phyloP scores from a whole-genome alignment of 1,140 invertebrate genomes.

The Bombus cullumanus region DNA sequence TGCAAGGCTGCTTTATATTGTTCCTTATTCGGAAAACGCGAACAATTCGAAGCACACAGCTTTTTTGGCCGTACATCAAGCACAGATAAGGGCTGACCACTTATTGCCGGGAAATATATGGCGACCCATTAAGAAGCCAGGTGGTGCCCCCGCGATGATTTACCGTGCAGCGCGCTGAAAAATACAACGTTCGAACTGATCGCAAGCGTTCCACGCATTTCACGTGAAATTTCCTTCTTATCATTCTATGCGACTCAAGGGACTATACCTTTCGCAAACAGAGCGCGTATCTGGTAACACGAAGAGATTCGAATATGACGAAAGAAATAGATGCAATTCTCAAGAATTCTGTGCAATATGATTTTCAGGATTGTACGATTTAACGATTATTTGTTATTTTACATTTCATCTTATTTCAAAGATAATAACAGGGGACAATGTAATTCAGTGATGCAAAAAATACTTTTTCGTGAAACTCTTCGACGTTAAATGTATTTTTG shows the following conservation, averaged over 20 bases:
- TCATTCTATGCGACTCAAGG: background rate
- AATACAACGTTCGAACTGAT: conserved; percentile 17
- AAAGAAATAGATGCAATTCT: background rate
- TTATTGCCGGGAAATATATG: conserved; percentile 57
- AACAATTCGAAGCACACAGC: background rate
- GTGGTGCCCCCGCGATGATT: conserved; percentile 31
- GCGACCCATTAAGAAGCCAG: conserved; percentile 49
- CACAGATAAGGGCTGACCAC: conserved; percentile 54
- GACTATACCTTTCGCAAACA: background rate
- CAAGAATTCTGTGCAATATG: background rate
- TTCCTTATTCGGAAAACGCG: conserved; percentile 25
- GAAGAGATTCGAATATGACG: background rate
- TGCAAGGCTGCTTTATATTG: conserved; percentile 37
- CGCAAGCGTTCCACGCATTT: background rate
- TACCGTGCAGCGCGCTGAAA: conserved; percentile 12
- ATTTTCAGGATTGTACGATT: background rate
- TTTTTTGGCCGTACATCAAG: conserved; percentile 40
- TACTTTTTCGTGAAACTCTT: background rate
- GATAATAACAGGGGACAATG: background rate
- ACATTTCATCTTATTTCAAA: background rate
- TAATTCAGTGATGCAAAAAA: background rate
- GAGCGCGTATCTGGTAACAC: background rate
- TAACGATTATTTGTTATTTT: background rate
- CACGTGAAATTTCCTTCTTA: background rate
- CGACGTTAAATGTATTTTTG: background rate